These are phyloP conservation scores for Siniperca obscura DNA, from an alignment of 2,797 vertebrate species.

Conservation along the genomic window DNA sequence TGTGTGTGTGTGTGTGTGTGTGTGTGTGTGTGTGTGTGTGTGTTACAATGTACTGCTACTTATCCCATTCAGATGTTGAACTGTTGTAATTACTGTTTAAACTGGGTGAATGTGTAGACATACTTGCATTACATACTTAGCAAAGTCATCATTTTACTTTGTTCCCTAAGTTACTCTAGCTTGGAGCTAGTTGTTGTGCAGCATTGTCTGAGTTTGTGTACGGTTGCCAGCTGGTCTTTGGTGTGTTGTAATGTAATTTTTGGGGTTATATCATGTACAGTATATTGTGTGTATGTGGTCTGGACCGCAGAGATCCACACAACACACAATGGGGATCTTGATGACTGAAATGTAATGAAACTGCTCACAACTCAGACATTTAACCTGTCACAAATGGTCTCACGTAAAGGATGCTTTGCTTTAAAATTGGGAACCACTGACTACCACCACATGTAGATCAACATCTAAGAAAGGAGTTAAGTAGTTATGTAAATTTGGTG, in stretches of 20 bases:
- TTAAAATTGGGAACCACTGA: neutral
- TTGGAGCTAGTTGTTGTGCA: neutral
- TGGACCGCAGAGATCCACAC: neutral
- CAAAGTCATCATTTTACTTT: too few relatives aligned
- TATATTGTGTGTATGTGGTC: neutral
- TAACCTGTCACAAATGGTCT: neutral
- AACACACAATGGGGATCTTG: neutral
- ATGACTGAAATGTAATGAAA: neutral
- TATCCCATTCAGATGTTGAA: neutral
- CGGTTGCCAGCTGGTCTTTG: neutral
- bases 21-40: too few relatives aligned
- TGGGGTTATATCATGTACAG: too few relatives aligned
- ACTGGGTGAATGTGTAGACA: neutral
- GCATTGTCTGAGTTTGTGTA: neutral
- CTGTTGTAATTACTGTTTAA: neutral
- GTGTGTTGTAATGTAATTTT: neutral
- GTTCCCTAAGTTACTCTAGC: too few relatives aligned
- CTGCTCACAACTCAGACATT: neutral
- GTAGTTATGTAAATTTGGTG: too few relatives aligned
- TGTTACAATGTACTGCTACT: neutral
- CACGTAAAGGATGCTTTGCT: neutral
- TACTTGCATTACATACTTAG: too few relatives aligned
- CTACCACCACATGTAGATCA: neutral
- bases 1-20: too few relatives aligned
- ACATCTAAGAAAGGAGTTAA: neutral